phyloP scores from a whole-genome alignment of 2,113 vertebrate species.

The Ochotona princeps region DNA sequence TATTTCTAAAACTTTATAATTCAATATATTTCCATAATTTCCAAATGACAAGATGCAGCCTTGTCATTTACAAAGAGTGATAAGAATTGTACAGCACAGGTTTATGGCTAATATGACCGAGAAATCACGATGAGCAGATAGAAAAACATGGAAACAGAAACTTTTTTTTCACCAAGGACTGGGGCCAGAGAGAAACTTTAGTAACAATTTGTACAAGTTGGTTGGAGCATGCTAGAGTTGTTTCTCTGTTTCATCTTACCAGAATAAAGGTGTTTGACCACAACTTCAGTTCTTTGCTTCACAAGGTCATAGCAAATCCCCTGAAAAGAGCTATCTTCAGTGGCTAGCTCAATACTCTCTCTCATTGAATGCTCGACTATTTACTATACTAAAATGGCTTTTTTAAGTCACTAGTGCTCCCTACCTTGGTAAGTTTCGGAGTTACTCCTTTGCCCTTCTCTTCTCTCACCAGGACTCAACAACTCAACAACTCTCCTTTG shows the following conservation, averaged over 20 bases:
- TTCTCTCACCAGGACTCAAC: neutral
- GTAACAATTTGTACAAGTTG: neutral
- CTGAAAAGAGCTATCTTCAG: neutral
- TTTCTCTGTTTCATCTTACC: neutral
- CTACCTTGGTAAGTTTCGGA: neutral
- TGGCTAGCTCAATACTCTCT: neutral
- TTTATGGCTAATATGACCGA: neutral
- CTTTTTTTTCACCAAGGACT: neutral
- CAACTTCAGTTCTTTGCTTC: constrained; percentile 1
- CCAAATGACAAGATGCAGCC: neutral
- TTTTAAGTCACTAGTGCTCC: neutral
- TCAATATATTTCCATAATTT: constrained; percentile 6
- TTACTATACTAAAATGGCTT: neutral
- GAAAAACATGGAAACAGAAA: neutral
- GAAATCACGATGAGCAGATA: neutral
- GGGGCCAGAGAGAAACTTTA: neutral
- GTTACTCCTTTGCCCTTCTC: neutral
- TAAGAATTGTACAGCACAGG: neutral
- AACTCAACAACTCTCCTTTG: neutral
- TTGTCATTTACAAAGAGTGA: neutral
- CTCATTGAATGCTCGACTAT: neutral
- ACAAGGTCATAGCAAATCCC: neutral
- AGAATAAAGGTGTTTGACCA: neutral
- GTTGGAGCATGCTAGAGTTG: neutral
- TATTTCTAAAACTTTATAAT: constrained; percentile 16